Evolutionary conservation across 2,113 vertebrate genomes (phyloP).

Genomic region (Brachionichthys hirsutus): DNA sequence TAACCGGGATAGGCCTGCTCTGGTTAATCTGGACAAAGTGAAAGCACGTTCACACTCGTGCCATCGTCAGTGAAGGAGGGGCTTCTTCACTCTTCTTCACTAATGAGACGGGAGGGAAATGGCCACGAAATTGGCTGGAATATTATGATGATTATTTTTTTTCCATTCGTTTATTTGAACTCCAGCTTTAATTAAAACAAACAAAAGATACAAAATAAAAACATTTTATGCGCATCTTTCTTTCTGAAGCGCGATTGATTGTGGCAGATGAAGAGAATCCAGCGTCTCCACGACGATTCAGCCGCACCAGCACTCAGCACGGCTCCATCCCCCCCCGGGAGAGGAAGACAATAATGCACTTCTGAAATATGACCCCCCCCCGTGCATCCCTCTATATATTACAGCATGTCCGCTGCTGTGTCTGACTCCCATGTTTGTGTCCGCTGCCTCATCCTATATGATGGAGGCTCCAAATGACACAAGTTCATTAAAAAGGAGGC

Average conservation of each 20-base stretch:
- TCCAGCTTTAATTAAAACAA: too few species aligned
- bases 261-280: not conserved
- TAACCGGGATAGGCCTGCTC: conserved; percentile 29
- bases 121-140: conserved; percentile 1
- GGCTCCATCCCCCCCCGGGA: conserved; percentile 48
- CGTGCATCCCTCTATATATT: conserved; percentile 22
- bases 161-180: too few species aligned
- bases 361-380: conserved; percentile 67
- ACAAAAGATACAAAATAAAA: too few species aligned
- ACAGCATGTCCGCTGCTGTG: not conserved
- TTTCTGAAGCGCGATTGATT: too few species aligned
- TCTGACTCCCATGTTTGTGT: conserved; percentile 6
- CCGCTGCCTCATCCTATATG: too few species aligned
- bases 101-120: conserved; percentile 34
- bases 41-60: conserved; percentile 6
- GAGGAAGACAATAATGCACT: conserved; percentile 56
- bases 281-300: conserved; percentile 21
- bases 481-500: not conserved
- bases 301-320: conserved; percentile 56
- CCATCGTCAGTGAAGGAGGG: conserved; percentile 57
- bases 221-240: too few species aligned
- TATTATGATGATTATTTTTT: too few species aligned
- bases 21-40: conserved; percentile 39
- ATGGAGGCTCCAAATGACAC: not conserved
- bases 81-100: conserved; percentile 13